These are phyloP conservation scores for Sebastes oblongus DNA, from an alignment of 2,797 vertebrate genomes.

Conservation along the genomic window DNA sequence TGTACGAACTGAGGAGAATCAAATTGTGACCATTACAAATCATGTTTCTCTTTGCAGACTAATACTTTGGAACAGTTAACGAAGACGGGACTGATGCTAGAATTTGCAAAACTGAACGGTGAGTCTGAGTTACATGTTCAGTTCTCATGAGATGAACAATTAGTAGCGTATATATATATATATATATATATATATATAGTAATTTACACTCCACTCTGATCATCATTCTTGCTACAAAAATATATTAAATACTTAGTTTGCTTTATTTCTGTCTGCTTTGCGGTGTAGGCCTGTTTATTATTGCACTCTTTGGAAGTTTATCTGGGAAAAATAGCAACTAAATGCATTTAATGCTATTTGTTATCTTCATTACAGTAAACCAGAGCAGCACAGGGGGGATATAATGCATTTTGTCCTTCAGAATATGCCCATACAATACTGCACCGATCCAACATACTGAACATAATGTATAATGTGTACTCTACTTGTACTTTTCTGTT, in stretches of 20 bases:
- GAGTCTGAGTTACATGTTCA: slow-evolving; percentile 1
- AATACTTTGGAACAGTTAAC: neutral
- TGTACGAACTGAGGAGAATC: neutral
- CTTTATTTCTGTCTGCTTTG: too few species aligned
- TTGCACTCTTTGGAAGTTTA: neutral
- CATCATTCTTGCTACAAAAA: too few species aligned
- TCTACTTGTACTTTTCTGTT: slow-evolving; percentile 3
- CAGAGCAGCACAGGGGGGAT: neutral
- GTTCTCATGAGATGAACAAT: neutral
- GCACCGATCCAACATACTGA: neutral
- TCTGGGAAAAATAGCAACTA: neutral
- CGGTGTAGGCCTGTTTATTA: neutral
- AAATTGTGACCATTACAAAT: neutral
- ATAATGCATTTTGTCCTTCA: neutral
- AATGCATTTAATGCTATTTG: neutral
- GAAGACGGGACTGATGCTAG: accelerated
- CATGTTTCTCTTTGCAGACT: slow-evolving; percentile 61
- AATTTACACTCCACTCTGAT: too few species aligned
- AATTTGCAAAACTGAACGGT: slow-evolving; percentile 68
- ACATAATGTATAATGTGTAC: neutral
- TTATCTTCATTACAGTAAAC: neutral
- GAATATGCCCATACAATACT: neutral
- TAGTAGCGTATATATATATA: too few species aligned
- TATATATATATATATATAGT: too few species aligned
- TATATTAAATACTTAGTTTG: too few species aligned